These are phyloP conservation scores for Marmota monax DNA, from an alignment of 2,113 vertebrate genomes.

Conservation along the genomic window DNA sequence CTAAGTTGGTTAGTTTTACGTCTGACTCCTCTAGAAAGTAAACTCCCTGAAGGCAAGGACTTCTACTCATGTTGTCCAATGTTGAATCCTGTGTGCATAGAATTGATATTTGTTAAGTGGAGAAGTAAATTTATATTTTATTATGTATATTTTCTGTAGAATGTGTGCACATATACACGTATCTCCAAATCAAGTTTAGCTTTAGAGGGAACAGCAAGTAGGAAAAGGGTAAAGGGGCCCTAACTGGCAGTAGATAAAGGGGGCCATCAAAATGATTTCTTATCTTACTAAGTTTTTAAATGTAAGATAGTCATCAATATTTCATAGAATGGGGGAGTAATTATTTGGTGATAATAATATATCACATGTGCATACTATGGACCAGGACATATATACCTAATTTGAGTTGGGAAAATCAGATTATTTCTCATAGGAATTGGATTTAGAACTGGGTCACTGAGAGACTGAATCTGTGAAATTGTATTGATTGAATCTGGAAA, in stretches of 20 bases:
- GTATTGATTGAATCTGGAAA: background rate
- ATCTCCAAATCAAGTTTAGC: background rate
- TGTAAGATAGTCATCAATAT: background rate
- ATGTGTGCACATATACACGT: background rate
- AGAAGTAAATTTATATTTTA: background rate
- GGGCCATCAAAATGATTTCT: background rate
- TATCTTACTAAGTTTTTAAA: constrained; percentile 16
- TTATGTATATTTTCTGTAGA: background rate
- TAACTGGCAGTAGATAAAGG: background rate
- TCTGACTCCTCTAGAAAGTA: background rate
- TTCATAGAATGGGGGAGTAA: background rate
- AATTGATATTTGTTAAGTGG: background rate
- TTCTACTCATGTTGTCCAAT: constrained; percentile 14
- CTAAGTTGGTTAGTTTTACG: background rate
- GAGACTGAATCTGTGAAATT: background rate
- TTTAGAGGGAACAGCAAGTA: background rate
- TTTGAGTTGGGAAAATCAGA: background rate
- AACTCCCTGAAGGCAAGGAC: background rate
- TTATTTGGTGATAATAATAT: background rate
- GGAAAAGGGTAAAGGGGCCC: background rate
- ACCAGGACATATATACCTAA: background rate
- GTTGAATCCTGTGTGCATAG: background rate
- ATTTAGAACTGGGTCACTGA: background rate
- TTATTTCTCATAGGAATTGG: background rate
- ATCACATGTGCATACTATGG: background rate